phyloP scores from a whole-genome alignment of 2,113 vertebrate species.

The Glaucidium brasilianum region DNA sequence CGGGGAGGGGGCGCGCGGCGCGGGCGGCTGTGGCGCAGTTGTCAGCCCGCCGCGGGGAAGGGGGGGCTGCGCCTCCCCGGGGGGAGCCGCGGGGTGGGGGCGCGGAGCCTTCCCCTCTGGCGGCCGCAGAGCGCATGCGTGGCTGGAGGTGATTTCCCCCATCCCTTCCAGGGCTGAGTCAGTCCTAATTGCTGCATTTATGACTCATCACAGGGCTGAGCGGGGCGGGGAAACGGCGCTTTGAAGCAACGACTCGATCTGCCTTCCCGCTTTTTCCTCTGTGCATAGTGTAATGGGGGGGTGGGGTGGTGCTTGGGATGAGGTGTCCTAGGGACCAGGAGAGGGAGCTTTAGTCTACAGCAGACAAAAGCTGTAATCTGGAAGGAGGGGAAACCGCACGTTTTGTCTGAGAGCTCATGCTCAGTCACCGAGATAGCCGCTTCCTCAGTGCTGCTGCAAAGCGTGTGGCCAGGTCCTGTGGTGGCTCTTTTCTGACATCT shows the following conservation, averaged over 20 bases:
- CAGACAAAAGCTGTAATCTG: not conserved
- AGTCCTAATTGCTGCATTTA: conserved; percentile 67
- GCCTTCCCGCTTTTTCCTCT: not conserved
- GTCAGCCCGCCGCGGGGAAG: not conserved
- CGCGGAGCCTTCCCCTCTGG: too few relatives aligned
- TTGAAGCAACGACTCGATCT: not conserved
- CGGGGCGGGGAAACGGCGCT: conserved; percentile 24
- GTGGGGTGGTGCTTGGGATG: not conserved
- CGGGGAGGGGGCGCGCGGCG: not conserved
- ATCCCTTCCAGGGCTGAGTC: conserved; percentile 43
- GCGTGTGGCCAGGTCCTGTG: not conserved
- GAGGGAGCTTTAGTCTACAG: conserved; percentile 44
- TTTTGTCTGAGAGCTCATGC: not conserved
- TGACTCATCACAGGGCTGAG: conserved; percentile 63
- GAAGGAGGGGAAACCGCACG: not conserved
- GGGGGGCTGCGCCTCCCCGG: not conserved
- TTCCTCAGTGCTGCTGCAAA: not conserved
- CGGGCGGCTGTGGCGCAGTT: conserved; percentile 24
- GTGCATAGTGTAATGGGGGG: accelerated
- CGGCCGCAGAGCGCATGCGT: conserved; percentile 22
- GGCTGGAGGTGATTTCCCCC: not conserved
- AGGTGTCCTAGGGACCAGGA: conserved; percentile 19
- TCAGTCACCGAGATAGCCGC: not conserved
- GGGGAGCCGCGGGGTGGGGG: not conserved
- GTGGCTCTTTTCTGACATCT: not conserved